These are phyloP conservation scores for Leptopterna dolabrata DNA, from an alignment of 2,888 invertebrate genomes.

Conservation along the genomic window DNA sequence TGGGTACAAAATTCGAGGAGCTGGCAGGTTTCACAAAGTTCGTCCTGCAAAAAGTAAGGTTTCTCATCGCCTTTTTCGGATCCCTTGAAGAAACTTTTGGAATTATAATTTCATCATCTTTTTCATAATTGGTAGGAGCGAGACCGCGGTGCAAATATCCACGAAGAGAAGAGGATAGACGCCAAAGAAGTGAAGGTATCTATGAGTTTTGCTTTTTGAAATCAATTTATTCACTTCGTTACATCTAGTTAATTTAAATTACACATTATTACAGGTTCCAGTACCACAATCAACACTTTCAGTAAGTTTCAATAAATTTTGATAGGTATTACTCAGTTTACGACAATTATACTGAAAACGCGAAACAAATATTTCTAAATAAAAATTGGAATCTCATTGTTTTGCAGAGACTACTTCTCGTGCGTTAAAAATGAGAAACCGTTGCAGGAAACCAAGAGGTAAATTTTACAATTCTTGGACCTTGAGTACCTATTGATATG, in stretches of 20 bases:
- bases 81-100: neutral
- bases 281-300: neutral
- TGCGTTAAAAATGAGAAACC: neutral
- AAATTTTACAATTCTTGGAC: neutral
- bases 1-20: neutral
- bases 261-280: neutral
- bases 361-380: too few relatives aligned
- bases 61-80: too few relatives aligned
- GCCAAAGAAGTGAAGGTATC: constrained; percentile 30
- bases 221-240: too few relatives aligned
- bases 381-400: too few relatives aligned
- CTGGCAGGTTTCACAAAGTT: neutral
- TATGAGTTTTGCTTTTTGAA: neutral
- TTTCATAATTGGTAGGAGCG: neutral
- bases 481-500: too few relatives aligned
- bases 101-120: neutral
- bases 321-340: too few relatives aligned
- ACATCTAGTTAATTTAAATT: too few relatives aligned
- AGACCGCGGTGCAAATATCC: constrained; percentile 10
- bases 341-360: too few relatives aligned
- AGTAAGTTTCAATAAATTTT: neutral
- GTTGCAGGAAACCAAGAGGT: neutral
- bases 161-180: neutral
- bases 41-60: neutral
- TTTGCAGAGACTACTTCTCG: neutral